Base-by-base conservation (phyloP, 2,888 invertebrate genomes). In the Altica lythri region DNA sequence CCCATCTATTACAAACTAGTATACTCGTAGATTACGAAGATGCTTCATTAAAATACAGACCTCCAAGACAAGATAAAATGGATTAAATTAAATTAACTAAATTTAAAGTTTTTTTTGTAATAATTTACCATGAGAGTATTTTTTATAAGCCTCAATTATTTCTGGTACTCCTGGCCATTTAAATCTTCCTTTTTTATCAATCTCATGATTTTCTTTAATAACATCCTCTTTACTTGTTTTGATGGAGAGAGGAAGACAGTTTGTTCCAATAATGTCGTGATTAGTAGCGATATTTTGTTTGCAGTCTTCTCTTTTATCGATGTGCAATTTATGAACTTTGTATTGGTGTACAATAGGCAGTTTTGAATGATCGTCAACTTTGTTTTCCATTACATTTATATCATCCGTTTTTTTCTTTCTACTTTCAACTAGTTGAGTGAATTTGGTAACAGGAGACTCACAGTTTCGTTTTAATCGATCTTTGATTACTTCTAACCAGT, bases 401-500 rank as follows among this genome's bases (percentile, higher is more conserved):
- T 37, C 79, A 78, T 19, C 70, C 73, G 49, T 72, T 34, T 17
- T 66, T 62, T 18, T 77, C 74, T 40, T 79, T 69, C 27, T 67
- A 66, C 66, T 45, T 64, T 57, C 65, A 68, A 27, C 71, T 75
- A 62, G 68, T 75, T 66, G 68, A 19, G 72, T 75, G 62, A 80
- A 81, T 38, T 77, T 75, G 2, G 79, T 79, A 40, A 81, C 72
- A 22, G 78, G 70, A 37, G 79, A 76, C 17, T 74, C 70, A 45
- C 80, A 79, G 59, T 81, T 77, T 51, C 86, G 75, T 57, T 82
- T 81, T 62, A 80, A 79, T 40, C 86, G 79, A 61, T 87, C 86
- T 68, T 81, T 81, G 2, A 86, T 65, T 58, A 88, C 79, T 68
- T 81, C 81, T 64, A 80, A 78, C 88, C 88, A 88, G 38, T 79